These are phyloP conservation scores for Periophthalmus modestus DNA, from an alignment of 2,113 vertebrate genomes.

Conservation along the genomic window DNA sequence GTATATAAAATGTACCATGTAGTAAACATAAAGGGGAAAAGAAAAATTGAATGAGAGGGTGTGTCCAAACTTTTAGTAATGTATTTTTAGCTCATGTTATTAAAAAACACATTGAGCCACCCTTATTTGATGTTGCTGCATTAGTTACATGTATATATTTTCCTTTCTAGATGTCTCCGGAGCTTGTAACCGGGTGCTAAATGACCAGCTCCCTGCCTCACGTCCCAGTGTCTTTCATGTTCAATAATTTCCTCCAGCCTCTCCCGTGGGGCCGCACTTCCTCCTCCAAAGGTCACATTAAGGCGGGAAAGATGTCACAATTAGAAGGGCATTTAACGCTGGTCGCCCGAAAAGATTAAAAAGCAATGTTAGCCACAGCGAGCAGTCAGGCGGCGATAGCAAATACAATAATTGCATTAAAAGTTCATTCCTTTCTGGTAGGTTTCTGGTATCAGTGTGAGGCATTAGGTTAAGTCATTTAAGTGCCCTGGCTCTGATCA, in stretches of 20 bases:
- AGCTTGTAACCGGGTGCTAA: slow-evolving; percentile 40
- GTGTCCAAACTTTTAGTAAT: too few relatives aligned
- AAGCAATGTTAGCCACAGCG: slow-evolving; percentile 71
- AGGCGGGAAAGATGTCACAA: slow-evolving; percentile 75
- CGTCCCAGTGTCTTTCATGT: slow-evolving; percentile 66
- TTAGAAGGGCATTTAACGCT: slow-evolving; percentile 78
- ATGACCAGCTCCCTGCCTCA: slow-evolving; percentile 48
- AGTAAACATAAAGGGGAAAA: too few relatives aligned
- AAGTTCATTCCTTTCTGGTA: slow-evolving; percentile 75
- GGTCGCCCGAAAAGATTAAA: slow-evolving; percentile 78
- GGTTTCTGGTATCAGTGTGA: slow-evolving; percentile 84
- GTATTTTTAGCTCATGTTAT: too few relatives aligned
- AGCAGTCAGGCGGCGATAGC: slow-evolving; percentile 72
- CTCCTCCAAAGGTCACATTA: slow-evolving; percentile 74
- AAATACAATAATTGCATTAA: slow-evolving; percentile 87
- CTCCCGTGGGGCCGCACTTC: slow-evolving; percentile 67
- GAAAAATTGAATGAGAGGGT: too few relatives aligned
- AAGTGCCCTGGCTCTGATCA: slow-evolving; percentile 86
- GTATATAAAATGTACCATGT: too few relatives aligned
- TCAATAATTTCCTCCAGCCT: slow-evolving; percentile 65
- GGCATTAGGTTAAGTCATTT: slow-evolving; percentile 87
- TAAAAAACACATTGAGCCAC: not conserved
- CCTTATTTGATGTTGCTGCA: not conserved
- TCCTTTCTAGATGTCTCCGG: slow-evolving; percentile 10
- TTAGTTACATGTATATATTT: slow-evolving; percentile 1